A percentile compares a stretch with the other conserved stretches of the same genome.
These are phyloP conservation scores for Pogonognathellus flavescens DNA, from an alignment of 1,140 invertebrate genomes.

Conservation along the genomic window DNA sequence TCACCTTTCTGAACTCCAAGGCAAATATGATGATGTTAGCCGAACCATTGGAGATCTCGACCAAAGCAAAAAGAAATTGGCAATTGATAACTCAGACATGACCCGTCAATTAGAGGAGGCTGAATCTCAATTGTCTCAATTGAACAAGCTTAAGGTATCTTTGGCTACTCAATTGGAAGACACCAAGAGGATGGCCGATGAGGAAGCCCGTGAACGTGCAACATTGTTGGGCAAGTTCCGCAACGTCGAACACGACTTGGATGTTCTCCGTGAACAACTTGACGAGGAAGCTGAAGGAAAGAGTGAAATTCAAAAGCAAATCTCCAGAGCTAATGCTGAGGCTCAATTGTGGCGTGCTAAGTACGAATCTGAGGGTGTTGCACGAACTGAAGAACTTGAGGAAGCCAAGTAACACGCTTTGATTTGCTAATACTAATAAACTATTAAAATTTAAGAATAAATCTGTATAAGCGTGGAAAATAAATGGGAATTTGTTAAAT, in stretches of 20 bases:
- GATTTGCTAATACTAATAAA: too few relatives aligned
- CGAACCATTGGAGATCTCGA: slow-evolving; percentile 95
- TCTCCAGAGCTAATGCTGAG: slow-evolving; percentile 97
- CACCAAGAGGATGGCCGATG: slow-evolving; percentile 91
- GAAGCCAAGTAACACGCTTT: slow-evolving; percentile 90
- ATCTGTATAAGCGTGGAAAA: too few relatives aligned
- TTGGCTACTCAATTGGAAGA: slow-evolving; percentile 87
- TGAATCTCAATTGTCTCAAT: slow-evolving; percentile 94
- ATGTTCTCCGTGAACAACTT: slow-evolving; percentile 96
- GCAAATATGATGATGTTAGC: slow-evolving; percentile 95
- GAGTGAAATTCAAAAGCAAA: slow-evolving; percentile 92
- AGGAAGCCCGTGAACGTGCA: slow-evolving; percentile 90
- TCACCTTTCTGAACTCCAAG: slow-evolving; percentile 93
- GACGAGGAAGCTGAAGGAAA: slow-evolving; percentile 97
- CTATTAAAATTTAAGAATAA: too few relatives aligned
- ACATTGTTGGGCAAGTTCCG: slow-evolving; percentile 95
- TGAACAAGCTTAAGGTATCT: slow-evolving; percentile 95
- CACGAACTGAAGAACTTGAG: slow-evolving; percentile 96
- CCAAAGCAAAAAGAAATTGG: slow-evolving; percentile 95
- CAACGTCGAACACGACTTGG: slow-evolving; percentile 97
- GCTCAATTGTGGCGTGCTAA: slow-evolving; percentile 95
- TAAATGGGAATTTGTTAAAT: too few relatives aligned
- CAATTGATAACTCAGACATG: slow-evolving; percentile 95
- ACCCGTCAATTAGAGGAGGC: slow-evolving; percentile 95
- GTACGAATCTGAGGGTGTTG: slow-evolving; percentile 96